Evolutionary conservation across 2,113 vertebrate species (phyloP), one percentile per base, ranked within the genome.

Genomic region (Cottus gobio): DNA sequence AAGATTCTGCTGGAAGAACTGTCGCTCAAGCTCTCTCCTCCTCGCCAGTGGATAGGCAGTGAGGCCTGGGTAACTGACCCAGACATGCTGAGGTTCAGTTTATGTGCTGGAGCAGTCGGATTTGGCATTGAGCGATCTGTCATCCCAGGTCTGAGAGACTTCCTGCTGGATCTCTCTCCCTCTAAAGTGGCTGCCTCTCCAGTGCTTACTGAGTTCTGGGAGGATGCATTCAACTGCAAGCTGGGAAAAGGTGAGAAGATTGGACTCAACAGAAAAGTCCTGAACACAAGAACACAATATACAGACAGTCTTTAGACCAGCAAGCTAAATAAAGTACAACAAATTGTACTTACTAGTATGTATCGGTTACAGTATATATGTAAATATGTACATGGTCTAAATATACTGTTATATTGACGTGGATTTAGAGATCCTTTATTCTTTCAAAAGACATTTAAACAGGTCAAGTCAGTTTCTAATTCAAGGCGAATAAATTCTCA

Each of bases 21-120:
- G 20, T 63, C 57, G 0, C 50, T 10, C 1, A 24, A 90, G 15
- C 89, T 88, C 11, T 71, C 37, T 5, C 90, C 91, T 16, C 86
- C 73, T 1, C 82, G 88, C 9, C 94, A 94, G 81, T 95, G 94
- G 95, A 91, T 95, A 11, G 93, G 93, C 16, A 93, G 89, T 28
- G 93, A 94, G 46, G 3, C 89, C 0, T 95, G 94, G 94, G 76
- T 92, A n/a, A 93, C 93, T 1, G 69, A 92, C 12, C 65, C 80
- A 16, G 62, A 88, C 11, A 39, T 94, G 85, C 15, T 87, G 28
- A 80, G 37, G 0, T 93, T 82, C 75, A 60, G 50, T 15, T 64
- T 92, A 62, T 91, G 87, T 13, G 5, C 78, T 0, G 93, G 93
- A 2, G 83, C 93, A 1, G 79, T 95, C 0, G 93, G 93, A 6